Evolutionary conservation across 2,113 vertebrate species (phyloP).

Genomic region (Cephalopholis sonnerati): DNA sequence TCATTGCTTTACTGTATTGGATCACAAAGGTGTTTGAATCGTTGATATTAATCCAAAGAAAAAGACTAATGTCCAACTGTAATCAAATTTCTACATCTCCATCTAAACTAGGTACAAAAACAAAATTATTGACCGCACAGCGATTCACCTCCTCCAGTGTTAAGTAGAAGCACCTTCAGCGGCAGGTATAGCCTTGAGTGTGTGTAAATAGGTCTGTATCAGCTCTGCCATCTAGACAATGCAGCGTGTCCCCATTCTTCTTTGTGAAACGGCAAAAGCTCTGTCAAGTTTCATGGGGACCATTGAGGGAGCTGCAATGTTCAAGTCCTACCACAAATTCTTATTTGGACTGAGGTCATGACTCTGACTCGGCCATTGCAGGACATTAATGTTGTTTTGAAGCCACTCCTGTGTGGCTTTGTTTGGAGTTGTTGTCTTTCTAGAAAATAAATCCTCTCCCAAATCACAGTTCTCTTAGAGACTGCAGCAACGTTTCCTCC

Average conservation of each 20-base stretch:
- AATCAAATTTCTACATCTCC: constrained; percentile 1
- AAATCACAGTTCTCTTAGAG: not conserved
- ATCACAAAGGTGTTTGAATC: not conserved
- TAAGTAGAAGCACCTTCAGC: not conserved
- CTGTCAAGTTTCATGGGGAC: not conserved
- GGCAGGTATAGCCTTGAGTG: not conserved
- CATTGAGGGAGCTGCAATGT: not conserved
- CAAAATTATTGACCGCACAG: not conserved
- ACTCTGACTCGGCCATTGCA: constrained; percentile 5
- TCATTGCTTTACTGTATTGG: not conserved
- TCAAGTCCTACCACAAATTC: constrained; percentile 3
- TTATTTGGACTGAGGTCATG: constrained; percentile 14
- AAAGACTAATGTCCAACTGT: not conserved
- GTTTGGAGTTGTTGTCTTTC: not conserved
- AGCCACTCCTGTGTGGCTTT: constrained; percentile 4
- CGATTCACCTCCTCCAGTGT: not conserved
- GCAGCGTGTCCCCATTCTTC: not conserved
- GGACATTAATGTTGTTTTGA: constrained; percentile 24
- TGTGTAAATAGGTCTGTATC: not conserved
- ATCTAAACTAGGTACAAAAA: constrained; percentile 1
- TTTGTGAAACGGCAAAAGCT: not conserved
- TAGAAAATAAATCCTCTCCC: constrained; percentile 9
- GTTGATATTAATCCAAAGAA: not conserved
- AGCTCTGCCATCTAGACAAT: constrained; percentile 4
- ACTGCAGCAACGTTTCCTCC: not conserved